Conservation (phyloP, 92 coral and sea anemone species). For the Galaxea fascicularis region DNA sequence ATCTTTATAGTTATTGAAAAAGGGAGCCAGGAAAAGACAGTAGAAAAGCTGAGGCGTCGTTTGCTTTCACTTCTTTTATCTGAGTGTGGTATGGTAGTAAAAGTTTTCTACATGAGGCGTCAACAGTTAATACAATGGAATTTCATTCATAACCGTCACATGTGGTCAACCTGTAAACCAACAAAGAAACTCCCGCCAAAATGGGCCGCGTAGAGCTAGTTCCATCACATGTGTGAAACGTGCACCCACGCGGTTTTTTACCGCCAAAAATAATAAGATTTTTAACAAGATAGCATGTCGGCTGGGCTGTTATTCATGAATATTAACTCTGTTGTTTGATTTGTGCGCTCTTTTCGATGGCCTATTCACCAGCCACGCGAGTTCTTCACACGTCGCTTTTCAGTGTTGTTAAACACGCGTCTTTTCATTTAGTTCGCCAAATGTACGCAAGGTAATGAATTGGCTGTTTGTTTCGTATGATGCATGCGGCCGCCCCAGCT, state of each 20-base stretch:
- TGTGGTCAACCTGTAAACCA: constrained; percentile 54
- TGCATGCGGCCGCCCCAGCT: background rate
- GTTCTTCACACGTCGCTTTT: constrained; percentile 36
- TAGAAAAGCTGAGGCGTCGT: background rate
- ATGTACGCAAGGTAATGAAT: background rate
- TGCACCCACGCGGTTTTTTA: constrained; percentile 75
- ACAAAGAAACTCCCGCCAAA: constrained; percentile 65
- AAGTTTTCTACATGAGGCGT: constrained; percentile 22
- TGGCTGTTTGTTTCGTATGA: background rate
- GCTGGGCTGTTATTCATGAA: constrained; percentile 29
- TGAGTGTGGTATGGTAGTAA: background rate
- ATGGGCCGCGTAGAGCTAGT: constrained; percentile 39
- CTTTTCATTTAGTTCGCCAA: background rate
- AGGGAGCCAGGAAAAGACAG: background rate
- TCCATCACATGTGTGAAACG: constrained; percentile 88
- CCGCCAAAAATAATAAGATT: constrained; percentile 89
- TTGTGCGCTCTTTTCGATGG: constrained; percentile 47
- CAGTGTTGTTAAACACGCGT: background rate
- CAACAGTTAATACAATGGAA: constrained; percentile 46
- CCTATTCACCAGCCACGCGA: constrained; percentile 54
- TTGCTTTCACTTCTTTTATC: background rate
- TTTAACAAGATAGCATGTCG: constrained; percentile 82
- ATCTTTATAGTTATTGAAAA: too few relatives aligned
- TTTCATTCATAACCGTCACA: constrained; percentile 40
- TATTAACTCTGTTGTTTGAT: constrained; percentile 45